A percentile compares a stretch with the other conserved stretches of the same genome.
These are phyloP conservation scores for Hypocryptadius cinnamomeus DNA, from an alignment of 2,113 vertebrate species.

Conservation along the genomic window DNA sequence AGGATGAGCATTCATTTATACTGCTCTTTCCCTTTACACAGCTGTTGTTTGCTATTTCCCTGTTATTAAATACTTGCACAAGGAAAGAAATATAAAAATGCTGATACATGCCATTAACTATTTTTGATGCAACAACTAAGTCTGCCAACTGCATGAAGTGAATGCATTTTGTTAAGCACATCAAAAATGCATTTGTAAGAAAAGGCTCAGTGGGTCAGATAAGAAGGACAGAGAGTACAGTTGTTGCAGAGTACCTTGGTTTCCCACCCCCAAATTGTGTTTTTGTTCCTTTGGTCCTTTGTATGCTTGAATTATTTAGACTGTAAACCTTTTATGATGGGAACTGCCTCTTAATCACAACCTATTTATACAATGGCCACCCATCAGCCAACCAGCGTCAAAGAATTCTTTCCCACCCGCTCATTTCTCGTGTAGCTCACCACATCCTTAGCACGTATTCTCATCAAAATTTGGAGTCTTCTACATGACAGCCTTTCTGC, in stretches of 20 bases:
- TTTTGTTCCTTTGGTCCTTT: not conserved
- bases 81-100: slow-evolving; percentile 64
- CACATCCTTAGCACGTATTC: not conserved
- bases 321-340: not conserved
- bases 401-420: not conserved
- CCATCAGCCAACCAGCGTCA: not conserved
- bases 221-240: not conserved
- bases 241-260: not conserved
- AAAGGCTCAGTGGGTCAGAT: slow-evolving; percentile 31
- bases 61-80: slow-evolving; percentile 63
- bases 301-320: not conserved
- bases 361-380: not conserved
- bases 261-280: not conserved
- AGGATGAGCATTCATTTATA: slow-evolving; percentile 50
- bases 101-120: slow-evolving; percentile 65
- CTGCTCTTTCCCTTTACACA: slow-evolving; percentile 58
- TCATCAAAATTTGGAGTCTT: not conserved
- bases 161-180: slow-evolving; percentile 64
- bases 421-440: not conserved
- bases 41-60: slow-evolving; percentile 65
- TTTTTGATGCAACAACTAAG: slow-evolving; percentile 63
- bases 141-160: slow-evolving; percentile 60
- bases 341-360: not conserved
- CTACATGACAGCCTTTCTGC: not conserved
- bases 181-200: slow-evolving; percentile 53